Conservation (phyloP, 2,797 vertebrate genomes). For the Lemur catta region DNA sequence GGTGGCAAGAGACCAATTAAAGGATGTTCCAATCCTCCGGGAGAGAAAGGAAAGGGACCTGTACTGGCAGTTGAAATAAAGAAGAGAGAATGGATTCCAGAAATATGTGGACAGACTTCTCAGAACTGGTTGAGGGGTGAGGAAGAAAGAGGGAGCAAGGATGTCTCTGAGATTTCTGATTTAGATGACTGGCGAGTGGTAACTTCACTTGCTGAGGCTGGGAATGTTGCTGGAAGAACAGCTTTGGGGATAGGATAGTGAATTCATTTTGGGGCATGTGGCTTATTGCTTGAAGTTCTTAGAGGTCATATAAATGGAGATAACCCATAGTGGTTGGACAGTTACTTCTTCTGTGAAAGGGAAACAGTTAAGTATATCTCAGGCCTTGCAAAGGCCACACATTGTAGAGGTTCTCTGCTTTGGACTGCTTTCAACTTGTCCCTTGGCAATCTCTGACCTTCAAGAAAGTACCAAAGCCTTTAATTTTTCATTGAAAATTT, state of each 20-base stretch:
- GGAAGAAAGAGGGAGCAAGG: not conserved
- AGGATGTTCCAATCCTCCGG: not conserved
- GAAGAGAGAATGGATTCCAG: not conserved
- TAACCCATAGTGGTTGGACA: not conserved
- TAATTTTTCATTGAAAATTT: not conserved
- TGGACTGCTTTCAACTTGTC: not conserved
- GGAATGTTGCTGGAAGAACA: not conserved
- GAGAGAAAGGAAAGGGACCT: not conserved
- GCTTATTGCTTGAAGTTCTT: not conserved
- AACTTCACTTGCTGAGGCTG: not conserved
- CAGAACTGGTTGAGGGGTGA: not conserved
- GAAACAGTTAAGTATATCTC: not conserved
- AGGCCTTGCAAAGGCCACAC: not conserved
- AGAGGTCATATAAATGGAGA: not conserved
- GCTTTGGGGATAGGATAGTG: not conserved
- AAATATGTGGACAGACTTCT: not conserved
- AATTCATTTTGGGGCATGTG: not conserved
- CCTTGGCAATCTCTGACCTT: not conserved
- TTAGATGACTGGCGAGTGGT: not conserved
- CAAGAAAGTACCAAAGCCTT: not conserved
- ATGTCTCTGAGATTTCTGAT: not conserved
- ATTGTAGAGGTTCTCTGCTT: not conserved
- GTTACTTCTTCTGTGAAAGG: not conserved
- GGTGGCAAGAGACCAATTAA: not conserved
- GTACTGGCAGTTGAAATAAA: not conserved